phyloP scores from a whole-genome alignment of 2,113 vertebrate genomes.

The Phaethon lepturus region DNA sequence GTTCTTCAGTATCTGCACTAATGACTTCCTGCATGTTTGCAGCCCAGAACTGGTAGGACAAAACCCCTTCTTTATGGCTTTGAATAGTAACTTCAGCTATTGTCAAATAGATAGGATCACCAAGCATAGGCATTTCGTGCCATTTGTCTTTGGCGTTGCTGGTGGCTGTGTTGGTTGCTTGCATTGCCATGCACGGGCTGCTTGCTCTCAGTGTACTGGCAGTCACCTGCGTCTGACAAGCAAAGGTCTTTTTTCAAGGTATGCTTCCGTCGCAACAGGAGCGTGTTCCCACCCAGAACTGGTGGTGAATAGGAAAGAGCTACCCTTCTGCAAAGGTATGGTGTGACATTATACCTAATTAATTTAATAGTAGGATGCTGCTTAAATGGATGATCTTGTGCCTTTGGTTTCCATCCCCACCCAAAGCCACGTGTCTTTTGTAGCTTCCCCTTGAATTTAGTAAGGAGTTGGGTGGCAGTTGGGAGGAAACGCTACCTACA shows the following conservation, averaged over 20 bases:
- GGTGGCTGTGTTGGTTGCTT: not conserved
- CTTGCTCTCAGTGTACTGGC: not conserved
- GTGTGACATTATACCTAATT: not conserved
- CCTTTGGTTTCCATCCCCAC: conserved; percentile 29
- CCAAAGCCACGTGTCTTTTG: not conserved
- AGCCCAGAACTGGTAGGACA: not conserved
- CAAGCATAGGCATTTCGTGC: not conserved
- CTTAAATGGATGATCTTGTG: conserved; percentile 14
- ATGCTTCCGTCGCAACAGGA: not conserved
- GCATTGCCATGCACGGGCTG: fast-evolving
- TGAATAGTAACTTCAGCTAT: not conserved
- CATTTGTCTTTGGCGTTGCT: not conserved
- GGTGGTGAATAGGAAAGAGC: not conserved
- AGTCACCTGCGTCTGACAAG: not conserved
- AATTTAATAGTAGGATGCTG: conserved; percentile 56
- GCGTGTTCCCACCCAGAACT: not conserved
- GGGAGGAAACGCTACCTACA: not conserved
- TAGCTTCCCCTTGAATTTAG: not conserved
- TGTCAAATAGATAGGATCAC: not conserved
- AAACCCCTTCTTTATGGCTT: not conserved
- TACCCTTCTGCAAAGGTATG: not conserved
- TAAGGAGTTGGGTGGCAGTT: not conserved
- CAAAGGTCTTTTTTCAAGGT: not conserved
- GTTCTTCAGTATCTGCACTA: not conserved
- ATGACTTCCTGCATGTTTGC: not conserved